Evolutionary conservation across 35 echinoderm and acorn worm genomes (phyloP).

Genomic region (Holothuria glaberrima): DNA sequence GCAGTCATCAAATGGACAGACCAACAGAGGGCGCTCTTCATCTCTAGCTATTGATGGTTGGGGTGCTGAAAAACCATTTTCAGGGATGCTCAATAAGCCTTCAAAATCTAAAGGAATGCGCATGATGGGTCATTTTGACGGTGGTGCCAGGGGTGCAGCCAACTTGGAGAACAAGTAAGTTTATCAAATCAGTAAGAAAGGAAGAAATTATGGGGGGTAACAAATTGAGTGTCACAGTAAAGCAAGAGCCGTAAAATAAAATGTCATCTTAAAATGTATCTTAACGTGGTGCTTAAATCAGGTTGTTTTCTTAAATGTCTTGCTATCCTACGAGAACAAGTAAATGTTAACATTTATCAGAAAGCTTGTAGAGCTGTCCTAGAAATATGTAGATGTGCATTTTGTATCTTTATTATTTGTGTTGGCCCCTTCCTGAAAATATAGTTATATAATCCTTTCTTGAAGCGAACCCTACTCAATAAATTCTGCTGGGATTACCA

Average conservation of each 20-base stretch:
- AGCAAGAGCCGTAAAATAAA: too few species aligned
- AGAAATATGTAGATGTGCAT: background rate
- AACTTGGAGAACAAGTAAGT: slow-evolving; percentile 95
- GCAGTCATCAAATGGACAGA: slow-evolving; percentile 75
- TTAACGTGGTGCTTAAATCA: too few species aligned
- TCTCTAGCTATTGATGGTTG: slow-evolving; percentile 79
- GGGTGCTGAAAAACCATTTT: slow-evolving; percentile 92
- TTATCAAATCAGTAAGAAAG: background rate
- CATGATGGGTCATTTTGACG: slow-evolving; percentile 77
- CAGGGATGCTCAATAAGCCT: slow-evolving; percentile 64
- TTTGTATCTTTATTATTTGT: background rate
- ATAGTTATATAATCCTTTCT: too few species aligned
- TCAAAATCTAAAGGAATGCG: slow-evolving; percentile 84
- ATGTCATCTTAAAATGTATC: too few species aligned
- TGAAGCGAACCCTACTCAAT: too few species aligned
- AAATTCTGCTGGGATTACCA: too few species aligned
- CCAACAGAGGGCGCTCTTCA: slow-evolving; percentile 85
- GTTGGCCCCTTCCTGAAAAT: too few species aligned
- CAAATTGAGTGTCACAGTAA: too few species aligned
- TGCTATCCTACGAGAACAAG: too few species aligned
- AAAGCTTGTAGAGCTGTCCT: background rate
- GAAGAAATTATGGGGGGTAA: too few species aligned
- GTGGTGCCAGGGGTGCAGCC: slow-evolving; percentile 40
- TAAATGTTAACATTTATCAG: background rate
- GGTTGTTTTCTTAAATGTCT: too few species aligned